A percentile compares a stretch with the other conserved stretches of the same genome.
phyloP scores from a whole-genome alignment of 2,888 invertebrate species.

The Gastrophysa polygoni region DNA sequence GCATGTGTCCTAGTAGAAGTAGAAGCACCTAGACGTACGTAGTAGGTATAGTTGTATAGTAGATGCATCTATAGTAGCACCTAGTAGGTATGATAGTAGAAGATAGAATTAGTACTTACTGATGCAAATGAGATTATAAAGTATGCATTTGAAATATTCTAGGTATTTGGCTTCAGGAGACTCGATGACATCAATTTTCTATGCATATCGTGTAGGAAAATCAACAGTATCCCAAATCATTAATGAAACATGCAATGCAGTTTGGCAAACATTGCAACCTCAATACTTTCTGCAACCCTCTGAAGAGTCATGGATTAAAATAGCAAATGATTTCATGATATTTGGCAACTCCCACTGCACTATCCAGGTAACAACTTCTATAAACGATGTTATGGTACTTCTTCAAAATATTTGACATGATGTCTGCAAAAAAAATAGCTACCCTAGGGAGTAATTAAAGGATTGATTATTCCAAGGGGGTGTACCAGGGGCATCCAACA shows the following conservation, averaged over 20 bases:
- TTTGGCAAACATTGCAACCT: conserved; percentile 13
- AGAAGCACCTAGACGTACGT: too few relatives aligned
- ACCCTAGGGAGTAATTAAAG: too few relatives aligned
- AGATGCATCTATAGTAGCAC: too few relatives aligned
- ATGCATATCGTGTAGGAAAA: conserved; percentile 9
- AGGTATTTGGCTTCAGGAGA: conserved; percentile 25
- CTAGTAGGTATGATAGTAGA: too few relatives aligned
- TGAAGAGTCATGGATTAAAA: not conserved
- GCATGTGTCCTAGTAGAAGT: too few relatives aligned
- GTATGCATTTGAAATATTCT: too few relatives aligned
- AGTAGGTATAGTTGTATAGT: too few relatives aligned
- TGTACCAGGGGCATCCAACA: too few relatives aligned
- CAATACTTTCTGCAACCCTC: not conserved
- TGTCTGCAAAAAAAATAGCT: not conserved
- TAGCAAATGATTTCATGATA: not conserved
- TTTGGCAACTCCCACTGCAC: conserved; percentile 12
- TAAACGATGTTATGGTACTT: not conserved
- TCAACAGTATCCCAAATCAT: conserved; percentile 16
- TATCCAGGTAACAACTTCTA: not conserved
- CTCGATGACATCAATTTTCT: conserved; percentile 4
- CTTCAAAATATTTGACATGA: not conserved
- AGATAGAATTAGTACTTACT: too few relatives aligned
- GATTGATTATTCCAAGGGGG: too few relatives aligned
- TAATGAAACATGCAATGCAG: conserved; percentile 13
- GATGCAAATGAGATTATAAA: too few relatives aligned